Conservation (phyloP, 2,113 vertebrate species). For the Quiscalus mexicanus region DNA sequence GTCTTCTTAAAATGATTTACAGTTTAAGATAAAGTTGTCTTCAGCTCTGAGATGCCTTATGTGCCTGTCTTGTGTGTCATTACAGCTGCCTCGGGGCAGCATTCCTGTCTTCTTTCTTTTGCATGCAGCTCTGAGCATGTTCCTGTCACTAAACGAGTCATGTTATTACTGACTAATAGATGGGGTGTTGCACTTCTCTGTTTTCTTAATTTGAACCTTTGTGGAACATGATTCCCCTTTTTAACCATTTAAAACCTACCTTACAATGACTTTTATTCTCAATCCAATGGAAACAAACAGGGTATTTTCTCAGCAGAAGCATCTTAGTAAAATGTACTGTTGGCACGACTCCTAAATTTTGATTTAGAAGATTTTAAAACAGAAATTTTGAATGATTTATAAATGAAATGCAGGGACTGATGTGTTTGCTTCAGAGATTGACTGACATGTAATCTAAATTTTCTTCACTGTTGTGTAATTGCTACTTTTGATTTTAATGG, state of each 20-base stretch:
- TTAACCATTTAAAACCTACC: neutral
- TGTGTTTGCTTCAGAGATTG: neutral
- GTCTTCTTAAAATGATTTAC: conserved; percentile 25
- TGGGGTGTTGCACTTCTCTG: neutral
- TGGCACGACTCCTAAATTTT: neutral
- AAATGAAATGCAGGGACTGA: neutral
- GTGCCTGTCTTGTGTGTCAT: neutral
- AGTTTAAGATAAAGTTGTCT: conserved; percentile 6
- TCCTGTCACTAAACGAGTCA: neutral
- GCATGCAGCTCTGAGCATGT: neutral
- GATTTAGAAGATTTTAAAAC: neutral
- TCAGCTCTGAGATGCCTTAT: neutral
- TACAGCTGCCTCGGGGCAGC: neutral
- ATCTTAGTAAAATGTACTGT: neutral
- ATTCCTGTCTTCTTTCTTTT: neutral
- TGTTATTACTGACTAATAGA: neutral
- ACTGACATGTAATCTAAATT: neutral
- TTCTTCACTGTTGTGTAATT: conserved; percentile 3
- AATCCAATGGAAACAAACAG: neutral
- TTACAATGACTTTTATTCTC: neutral
- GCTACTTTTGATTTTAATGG: conserved; percentile 1
- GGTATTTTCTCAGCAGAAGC: neutral
- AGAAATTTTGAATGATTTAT: neutral
- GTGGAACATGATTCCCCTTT: neutral
- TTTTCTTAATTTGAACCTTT: neutral